Conservation (phyloP, 2,797 vertebrate genomes). For the Miichthys miiuy region DNA sequence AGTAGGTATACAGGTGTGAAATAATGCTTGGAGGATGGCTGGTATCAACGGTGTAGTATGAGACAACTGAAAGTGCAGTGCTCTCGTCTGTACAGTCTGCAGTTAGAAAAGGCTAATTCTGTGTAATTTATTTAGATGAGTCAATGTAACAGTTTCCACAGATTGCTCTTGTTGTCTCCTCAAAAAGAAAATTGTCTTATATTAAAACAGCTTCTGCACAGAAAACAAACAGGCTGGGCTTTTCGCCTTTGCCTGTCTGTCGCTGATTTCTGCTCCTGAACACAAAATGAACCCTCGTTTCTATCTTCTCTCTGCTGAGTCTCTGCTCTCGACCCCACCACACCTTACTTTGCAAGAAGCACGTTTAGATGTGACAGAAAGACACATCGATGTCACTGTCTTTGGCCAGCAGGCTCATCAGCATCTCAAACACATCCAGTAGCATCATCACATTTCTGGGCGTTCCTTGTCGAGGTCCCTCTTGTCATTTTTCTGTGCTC, state of each 20-base stretch:
- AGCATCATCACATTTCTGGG: conserved; percentile 44
- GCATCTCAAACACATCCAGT: conserved; percentile 47
- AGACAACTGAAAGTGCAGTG: too few species aligned
- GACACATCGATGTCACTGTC: not conserved
- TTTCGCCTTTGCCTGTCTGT: not conserved
- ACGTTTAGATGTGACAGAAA: conserved; percentile 7
- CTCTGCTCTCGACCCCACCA: not conserved
- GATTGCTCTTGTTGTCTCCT: not conserved
- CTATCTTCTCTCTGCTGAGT: not conserved
- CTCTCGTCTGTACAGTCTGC: too few species aligned
- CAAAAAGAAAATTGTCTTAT: not conserved
- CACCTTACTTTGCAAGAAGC: not conserved
- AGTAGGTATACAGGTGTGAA: not conserved
- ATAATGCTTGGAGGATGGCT: not conserved
- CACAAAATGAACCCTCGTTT: conserved; percentile 14
- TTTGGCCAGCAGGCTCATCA: conserved; percentile 33
- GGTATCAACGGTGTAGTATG: too few species aligned
- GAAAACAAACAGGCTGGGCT: not conserved
- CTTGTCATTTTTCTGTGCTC: conserved; percentile 57
- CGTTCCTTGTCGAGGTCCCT: conserved; percentile 36
- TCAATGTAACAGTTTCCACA: not conserved
- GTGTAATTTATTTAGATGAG: not conserved
- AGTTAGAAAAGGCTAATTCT: not conserved
- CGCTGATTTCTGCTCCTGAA: not conserved
- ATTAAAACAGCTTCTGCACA: not conserved